Evolutionary conservation across 2,113 vertebrate species (phyloP).

Genomic region (Tetrao urogallus): DNA sequence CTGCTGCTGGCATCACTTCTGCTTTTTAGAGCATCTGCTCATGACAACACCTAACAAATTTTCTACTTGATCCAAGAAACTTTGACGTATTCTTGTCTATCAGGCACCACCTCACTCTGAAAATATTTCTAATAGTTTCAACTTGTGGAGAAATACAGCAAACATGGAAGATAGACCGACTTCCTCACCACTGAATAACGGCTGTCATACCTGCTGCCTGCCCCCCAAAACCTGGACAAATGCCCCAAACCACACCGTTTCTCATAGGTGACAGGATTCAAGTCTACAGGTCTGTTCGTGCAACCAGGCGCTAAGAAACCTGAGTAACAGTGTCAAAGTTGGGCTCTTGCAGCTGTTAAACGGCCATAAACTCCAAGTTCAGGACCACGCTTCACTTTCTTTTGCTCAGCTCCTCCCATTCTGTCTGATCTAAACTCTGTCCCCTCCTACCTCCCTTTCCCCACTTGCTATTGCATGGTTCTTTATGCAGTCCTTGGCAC

Average conservation of each 20-base stretch:
- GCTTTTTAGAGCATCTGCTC: background rate
- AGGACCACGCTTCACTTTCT: background rate
- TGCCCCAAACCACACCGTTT: background rate
- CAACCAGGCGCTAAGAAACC: accelerated
- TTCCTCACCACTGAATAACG: background rate
- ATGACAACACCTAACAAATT: background rate
- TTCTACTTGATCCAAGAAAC: background rate
- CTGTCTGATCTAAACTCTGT: background rate
- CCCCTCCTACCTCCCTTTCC: background rate
- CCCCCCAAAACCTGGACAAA: accelerated
- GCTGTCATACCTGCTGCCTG: accelerated
- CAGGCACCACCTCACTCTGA: background rate
- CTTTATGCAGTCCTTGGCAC: accelerated
- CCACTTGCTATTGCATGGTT: background rate
- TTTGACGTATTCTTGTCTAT: background rate
- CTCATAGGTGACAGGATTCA: background rate
- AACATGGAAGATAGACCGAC: background rate
- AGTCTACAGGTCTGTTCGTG: background rate
- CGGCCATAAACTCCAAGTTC: background rate
- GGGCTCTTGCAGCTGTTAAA: background rate
- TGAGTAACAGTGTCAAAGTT: background rate
- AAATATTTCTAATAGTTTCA: background rate
- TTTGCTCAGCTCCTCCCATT: background rate
- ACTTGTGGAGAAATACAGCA: background rate
- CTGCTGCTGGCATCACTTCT: background rate